Evolutionary conservation across 1,140 invertebrate genomes (phyloP), one percentile per base, ranked within the genome.

Genomic region (Grapholita molesta): DNA sequence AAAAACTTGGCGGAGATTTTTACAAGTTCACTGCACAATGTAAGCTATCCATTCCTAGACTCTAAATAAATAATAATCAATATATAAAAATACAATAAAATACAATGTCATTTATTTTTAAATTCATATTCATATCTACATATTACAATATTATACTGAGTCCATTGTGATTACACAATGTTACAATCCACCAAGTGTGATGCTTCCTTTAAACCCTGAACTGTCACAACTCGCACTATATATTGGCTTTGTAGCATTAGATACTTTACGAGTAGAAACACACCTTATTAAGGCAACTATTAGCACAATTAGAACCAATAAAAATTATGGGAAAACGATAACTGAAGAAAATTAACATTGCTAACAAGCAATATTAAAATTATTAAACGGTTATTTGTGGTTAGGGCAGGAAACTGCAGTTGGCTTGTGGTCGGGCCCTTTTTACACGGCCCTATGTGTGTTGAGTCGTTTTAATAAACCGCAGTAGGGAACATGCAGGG

Each of bases 331-430:
- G 24, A 24, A 70, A 52, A 42, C 18, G 38, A 30, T 77, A 77
- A 77, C 74, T 70, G 69, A 69, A 69, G 66, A 70, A 69, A 73
- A 81, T 83, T 82, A 80, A 76, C 72, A 82, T 80, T 72, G 48
- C 68, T 83, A 88, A 82, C 78, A 64, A 77, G 76, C 70, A 72
- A 74, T 76, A 85, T 83, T 83, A 82, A 86, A 86, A 72, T 72
- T 77, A 85, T 83, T 83, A 82, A 86, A 87, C 83, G 83, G 78
- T 81, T 76, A 79, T 88, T 89, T 86, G 85, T 70, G 85, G 85
- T 79, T 64, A 74, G 35, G 73, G 73, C 84, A 84, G 87, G 86
- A 88, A 86, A 80, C 80, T 69, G 71, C 72, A 79, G 70, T 77
- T 81, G 77, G 70, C 57, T 70, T 87, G 85, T 73, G 84, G 85